Base-by-base conservation (phyloP, 2,113 vertebrate genomes). In the Rhea americana region DNA sequence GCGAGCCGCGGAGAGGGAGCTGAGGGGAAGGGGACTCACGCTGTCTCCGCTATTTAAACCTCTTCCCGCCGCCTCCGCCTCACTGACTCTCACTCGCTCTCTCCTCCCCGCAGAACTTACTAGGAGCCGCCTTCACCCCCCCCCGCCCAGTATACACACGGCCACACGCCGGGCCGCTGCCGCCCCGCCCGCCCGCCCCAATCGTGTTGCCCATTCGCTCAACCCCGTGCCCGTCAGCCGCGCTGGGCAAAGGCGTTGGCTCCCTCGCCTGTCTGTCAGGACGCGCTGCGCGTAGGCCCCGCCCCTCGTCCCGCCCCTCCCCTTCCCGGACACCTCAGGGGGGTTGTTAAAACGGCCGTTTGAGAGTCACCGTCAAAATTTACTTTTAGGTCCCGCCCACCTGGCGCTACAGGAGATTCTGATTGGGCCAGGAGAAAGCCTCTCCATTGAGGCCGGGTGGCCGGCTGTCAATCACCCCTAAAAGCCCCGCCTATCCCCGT, bases 31-130 rank as follows among this genome's bases (percentile, higher is more conserved):
- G 72, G 86, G 43, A 86, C 75, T 91, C 79, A 73, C 48, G 76
- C 89, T 83, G 74, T 59, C 75, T 92, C 95, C 89, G 86, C 89
- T 96, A 95, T 95, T 96, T 93, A 95, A 96, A 91, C 63, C 91
- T 86, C 93, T 94, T 93, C 93, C 95, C 93, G 91, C 93, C 89
- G 93, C 85, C 93, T 90, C 83, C 93, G 89, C 95, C 93, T 92
- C 91, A 91, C 95, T 90, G 93, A 73, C 90, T 92, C 76, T 48
- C 85, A 77, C 93, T 93, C 91, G 35, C 91, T 94, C 93, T 51
- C 95, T 88, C 93, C 95, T 74, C 93, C 93, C 95, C 86, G 17
- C 95, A 76, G 86, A 90, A 92, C 94, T 95, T 80, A 78, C 51
- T 61, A 76, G 28, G 65, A 56, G 16, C 74, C 65, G 21, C 65